Base-by-base conservation (phyloP, 2,888 invertebrate genomes). In the Dynastes tityus region DNA sequence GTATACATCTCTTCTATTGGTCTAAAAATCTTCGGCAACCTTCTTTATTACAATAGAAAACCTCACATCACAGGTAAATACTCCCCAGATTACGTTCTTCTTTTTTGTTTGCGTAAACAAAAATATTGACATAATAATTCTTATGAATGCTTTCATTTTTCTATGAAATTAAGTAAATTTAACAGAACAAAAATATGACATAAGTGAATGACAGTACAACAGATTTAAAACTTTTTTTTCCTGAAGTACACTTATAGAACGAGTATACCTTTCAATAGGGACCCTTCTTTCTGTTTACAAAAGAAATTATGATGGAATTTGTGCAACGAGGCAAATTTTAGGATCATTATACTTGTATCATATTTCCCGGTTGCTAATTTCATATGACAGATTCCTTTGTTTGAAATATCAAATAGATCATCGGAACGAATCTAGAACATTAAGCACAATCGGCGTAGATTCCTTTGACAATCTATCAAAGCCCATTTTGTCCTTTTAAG, bases 281-380 rank as follows among this genome's bases (percentile, higher is more conserved):
- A 27, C 49, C 67, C 27, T 49, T 45, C 11, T 70, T 70, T 70
- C 16, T 32, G 40, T 53, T 70, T 70, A 70, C 51, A 76, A 79
- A 76, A 64, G 76, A 79, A 79, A 79, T 79, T 79, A 76, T 70
- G 73, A 79, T 77, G 29, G 77, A 71, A 79, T 79, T 73, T 79
- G 79, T 71, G 70, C 79, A 79, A 68, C 67, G 45, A 65, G 63
- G 70, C 77, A 67, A 61, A 61, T 16, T 55, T 45, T 45, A 11
- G 45, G 45, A 45, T 76, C 79, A 71, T 76, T 73, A 49, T 75
- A 40, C 40, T 75, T 75, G 68, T 78, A 78, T 78, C 78, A 67
- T 78, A 75, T 78, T 75, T 67, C 78, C 78, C 55, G 55, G 22
- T 16, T n/a, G 22, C 55, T 55, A 55, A 55, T 55, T 55, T 55